These are phyloP conservation scores for Schrankia costaestrigalis DNA, from an alignment of 2,888 invertebrate genomes.

Conservation along the genomic window DNA sequence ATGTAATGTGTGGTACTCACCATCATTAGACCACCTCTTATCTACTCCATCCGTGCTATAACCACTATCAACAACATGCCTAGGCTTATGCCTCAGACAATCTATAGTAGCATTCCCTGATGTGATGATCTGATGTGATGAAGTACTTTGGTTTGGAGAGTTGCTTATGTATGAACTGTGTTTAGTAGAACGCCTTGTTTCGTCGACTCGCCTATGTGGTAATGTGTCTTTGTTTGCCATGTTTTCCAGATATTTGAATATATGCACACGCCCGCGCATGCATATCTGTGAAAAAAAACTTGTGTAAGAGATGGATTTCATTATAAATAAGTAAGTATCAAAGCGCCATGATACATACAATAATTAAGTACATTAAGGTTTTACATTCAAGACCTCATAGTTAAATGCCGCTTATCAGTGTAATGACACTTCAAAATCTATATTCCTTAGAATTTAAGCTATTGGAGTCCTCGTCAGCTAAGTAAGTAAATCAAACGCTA, in stretches of 20 bases:
- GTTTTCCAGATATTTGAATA: constrained; percentile 96
- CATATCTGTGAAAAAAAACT: constrained; percentile 84
- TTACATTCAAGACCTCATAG: too few species aligned
- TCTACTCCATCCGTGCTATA: constrained; percentile 93
- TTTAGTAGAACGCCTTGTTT: constrained; percentile 67
- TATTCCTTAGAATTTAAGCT: too few species aligned
- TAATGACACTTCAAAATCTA: too few species aligned
- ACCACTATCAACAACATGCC: constrained; percentile 93
- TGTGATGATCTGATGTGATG: constrained; percentile 60
- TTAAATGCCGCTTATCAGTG: too few species aligned
- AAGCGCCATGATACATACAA: too few species aligned
- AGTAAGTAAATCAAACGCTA: too few species aligned
- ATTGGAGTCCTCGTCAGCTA: too few species aligned
- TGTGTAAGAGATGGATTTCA: too few species aligned
- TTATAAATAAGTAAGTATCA: too few species aligned
- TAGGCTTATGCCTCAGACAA: constrained; percentile 70
- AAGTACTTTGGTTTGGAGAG: constrained; percentile 49
- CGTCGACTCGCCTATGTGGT: constrained; percentile 75
- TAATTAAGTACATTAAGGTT: too few species aligned
- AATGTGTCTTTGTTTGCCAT: constrained; percentile 87
- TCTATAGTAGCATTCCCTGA: constrained; percentile 75
- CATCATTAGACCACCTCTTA: constrained; percentile 92
- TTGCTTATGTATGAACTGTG: constrained; percentile 65
- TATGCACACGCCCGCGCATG: constrained; percentile 95
- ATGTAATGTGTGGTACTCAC: constrained; percentile 53